phyloP scores from a whole-genome alignment of 2,797 vertebrate species.

The Gallinago solitaria region DNA sequence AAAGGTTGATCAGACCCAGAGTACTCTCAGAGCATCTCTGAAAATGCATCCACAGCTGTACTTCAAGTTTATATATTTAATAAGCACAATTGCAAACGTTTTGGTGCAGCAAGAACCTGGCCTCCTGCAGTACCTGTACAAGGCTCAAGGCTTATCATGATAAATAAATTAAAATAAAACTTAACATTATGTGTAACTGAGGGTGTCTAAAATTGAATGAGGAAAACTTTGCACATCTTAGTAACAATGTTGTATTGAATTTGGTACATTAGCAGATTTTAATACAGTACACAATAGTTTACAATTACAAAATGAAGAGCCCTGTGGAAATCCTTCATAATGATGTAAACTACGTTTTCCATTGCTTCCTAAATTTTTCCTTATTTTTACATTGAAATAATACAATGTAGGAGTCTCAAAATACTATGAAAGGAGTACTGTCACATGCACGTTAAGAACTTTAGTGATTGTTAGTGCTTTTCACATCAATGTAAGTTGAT shows the following conservation, averaged over 20 bases:
- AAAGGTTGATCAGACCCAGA: background rate
- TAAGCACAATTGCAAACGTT: background rate
- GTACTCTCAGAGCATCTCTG: accelerated
- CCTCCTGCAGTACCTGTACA: background rate
- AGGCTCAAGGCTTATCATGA: background rate
- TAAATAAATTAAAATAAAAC: background rate
- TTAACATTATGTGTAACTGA: background rate
- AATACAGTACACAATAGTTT: background rate
- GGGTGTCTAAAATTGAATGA: background rate
- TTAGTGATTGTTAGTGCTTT: background rate
- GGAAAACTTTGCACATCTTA: background rate
- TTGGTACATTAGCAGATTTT: background rate
- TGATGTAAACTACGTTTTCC: background rate
- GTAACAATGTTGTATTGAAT: accelerated
- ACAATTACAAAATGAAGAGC: background rate
- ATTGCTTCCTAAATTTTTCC: background rate
- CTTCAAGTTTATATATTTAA: background rate
- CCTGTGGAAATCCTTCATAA: background rate
- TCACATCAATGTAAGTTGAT: background rate
- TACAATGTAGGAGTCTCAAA: background rate
- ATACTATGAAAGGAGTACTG: background rate
- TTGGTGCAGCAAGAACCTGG: background rate
- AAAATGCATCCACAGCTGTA: background rate
- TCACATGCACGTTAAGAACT: background rate
- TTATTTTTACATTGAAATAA: background rate